These are phyloP conservation scores for Eudyptes chrysolophus DNA, from an alignment of 2,113 vertebrate species.

Conservation along the genomic window DNA sequence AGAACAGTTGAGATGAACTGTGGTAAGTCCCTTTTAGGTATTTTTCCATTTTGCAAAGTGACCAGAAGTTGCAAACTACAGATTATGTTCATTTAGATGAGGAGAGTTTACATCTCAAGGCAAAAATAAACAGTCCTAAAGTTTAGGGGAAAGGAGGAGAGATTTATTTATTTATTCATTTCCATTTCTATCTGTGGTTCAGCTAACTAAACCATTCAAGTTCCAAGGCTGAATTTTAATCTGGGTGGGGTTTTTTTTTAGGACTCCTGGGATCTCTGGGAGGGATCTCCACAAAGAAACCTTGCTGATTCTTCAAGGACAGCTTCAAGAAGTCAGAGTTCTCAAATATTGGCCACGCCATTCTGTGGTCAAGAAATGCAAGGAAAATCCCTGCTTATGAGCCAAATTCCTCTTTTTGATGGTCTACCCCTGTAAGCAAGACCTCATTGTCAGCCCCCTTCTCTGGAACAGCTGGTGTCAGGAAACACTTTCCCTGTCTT, in stretches of 20 bases:
- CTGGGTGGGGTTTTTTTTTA: not conserved
- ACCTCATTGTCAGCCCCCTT: not conserved
- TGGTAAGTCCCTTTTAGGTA: not conserved
- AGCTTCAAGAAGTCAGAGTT: not conserved
- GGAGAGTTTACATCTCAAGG: not conserved
- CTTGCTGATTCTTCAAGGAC: not conserved
- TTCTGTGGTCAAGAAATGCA: not conserved
- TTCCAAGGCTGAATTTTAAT: not conserved
- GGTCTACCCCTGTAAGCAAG: not conserved
- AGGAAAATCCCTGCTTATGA: not conserved
- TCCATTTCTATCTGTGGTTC: not conserved
- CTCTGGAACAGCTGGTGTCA: not conserved
- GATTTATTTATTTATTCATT: not conserved
- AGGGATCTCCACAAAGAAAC: not conserved
- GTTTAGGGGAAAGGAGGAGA: not conserved
- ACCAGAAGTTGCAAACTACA: not conserved
- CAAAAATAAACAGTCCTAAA: not conserved
- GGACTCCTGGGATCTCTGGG: not conserved
- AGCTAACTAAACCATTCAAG: not conserved
- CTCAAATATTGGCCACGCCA: not conserved
- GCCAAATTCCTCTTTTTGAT: not conserved
- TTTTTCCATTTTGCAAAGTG: not conserved
- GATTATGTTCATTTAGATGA: not conserved
- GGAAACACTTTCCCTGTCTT: not conserved
- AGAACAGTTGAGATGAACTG: not conserved